A percentile compares a stretch with the other conserved stretches of the same genome.
Evolutionary conservation across 2,888 invertebrate genomes (phyloP).

Genomic region (Erebia epiphron): DNA sequence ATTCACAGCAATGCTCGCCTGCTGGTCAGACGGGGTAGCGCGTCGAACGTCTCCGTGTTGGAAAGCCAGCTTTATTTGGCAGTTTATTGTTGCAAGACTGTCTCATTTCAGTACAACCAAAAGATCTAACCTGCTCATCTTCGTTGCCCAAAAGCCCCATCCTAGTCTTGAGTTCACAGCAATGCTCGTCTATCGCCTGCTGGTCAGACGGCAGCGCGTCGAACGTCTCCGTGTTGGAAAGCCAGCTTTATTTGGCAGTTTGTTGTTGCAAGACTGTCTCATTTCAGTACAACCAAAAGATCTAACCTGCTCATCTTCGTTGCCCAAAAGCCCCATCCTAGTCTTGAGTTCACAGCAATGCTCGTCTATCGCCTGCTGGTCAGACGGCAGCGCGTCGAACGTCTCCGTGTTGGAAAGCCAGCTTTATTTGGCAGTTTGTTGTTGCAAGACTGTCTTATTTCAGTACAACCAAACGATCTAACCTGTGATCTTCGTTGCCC

Average conservation of each 20-base stretch:
- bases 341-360: slow-evolving; percentile 64
- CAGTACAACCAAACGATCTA: slow-evolving; percentile 37
- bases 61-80: slow-evolving; percentile 81
- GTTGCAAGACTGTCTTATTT: slow-evolving; percentile 81
- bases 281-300: slow-evolving; percentile 61
- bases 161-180: slow-evolving; percentile 56
- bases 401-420: slow-evolving; percentile 55
- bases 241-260: slow-evolving; percentile 78
- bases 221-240: slow-evolving; percentile 50
- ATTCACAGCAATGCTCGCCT: slow-evolving; percentile 72
- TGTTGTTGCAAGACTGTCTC: slow-evolving; percentile 78
- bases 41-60: slow-evolving; percentile 48
- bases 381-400: slow-evolving; percentile 70
- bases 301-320: slow-evolving; percentile 78
- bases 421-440: slow-evolving; percentile 81
- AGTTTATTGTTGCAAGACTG: slow-evolving; percentile 78
- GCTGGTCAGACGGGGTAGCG: slow-evolving; percentile 84
- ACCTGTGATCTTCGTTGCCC: slow-evolving; percentile 79
- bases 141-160: slow-evolving; percentile 50
- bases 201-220: slow-evolving; percentile 68
- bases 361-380: slow-evolving; percentile 67
- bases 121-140: slow-evolving; percentile 71
- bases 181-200: slow-evolving; percentile 74
- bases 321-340: slow-evolving; percentile 25
- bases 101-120: slow-evolving; percentile 69